Conservation (phyloP, 2,113 vertebrate genomes). For the Syngnathus scovelli region DNA sequence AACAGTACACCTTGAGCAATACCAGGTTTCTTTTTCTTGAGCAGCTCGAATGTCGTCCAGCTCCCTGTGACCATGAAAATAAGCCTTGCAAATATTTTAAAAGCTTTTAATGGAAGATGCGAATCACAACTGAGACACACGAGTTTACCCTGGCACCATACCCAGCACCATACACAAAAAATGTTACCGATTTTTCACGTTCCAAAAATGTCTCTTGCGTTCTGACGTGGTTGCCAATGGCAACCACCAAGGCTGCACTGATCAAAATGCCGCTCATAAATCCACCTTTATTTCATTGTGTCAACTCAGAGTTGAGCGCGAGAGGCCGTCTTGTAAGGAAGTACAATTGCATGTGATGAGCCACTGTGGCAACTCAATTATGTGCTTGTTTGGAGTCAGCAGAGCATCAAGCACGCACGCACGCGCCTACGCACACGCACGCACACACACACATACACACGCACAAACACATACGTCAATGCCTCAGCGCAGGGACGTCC, state of each 20-base stretch:
- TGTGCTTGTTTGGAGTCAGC: slow-evolving; percentile 23
- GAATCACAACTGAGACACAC: slow-evolving; percentile 12
- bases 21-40: too few species aligned
- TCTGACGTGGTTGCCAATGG: slow-evolving; percentile 32
- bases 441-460: too few species aligned
- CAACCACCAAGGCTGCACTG: slow-evolving; percentile 27
- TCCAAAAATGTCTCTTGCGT: slow-evolving; percentile 32
- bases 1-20: too few species aligned
- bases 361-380: background rate
- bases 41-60: background rate
- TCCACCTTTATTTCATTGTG: slow-evolving; percentile 11
- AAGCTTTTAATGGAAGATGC: slow-evolving; percentile 19
- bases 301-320: background rate
- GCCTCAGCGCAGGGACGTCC: background rate
- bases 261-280: slow-evolving; percentile 40
- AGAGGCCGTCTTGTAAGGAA: background rate
- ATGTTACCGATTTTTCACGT: slow-evolving; percentile 21
- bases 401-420: background rate
- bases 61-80: background rate
- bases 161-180: slow-evolving; percentile 13
- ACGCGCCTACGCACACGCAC: too few species aligned
- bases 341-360: background rate
- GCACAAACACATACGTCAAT: background rate
- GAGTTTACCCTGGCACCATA: slow-evolving; percentile 11
- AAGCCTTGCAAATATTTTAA: too few species aligned